phyloP scores from a whole-genome alignment of 2,113 vertebrate species.

The Macrotus californicus region DNA sequence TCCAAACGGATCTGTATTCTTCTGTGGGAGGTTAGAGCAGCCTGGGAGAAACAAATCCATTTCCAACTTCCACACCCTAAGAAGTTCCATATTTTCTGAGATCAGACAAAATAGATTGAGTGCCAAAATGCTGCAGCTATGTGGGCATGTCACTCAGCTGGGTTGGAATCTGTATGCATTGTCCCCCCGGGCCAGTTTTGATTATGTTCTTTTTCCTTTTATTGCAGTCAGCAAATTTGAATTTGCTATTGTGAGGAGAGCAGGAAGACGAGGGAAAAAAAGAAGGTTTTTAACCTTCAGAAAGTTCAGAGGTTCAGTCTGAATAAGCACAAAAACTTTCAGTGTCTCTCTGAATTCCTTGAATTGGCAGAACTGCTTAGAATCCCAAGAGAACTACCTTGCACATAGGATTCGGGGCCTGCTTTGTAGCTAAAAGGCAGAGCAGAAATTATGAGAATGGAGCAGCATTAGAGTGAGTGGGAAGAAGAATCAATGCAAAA shows the following conservation, averaged over 20 bases:
- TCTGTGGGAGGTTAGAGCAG: slow-evolving; percentile 46
- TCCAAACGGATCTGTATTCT: slow-evolving; percentile 57
- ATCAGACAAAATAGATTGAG: slow-evolving; percentile 65
- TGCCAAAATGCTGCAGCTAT: slow-evolving; percentile 48
- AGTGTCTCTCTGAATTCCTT: slow-evolving; percentile 51
- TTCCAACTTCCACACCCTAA: slow-evolving; percentile 59
- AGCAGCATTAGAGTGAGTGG: not conserved
- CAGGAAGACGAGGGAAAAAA: slow-evolving; percentile 43
- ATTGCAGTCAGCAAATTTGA: slow-evolving; percentile 75
- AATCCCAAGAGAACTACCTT: slow-evolving; percentile 62
- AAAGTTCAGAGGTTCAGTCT: slow-evolving; percentile 73
- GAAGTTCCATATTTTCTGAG: slow-evolving; percentile 68
- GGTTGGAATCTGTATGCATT: slow-evolving; percentile 64
- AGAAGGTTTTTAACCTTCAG: slow-evolving; percentile 72
- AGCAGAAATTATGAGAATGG: slow-evolving; percentile 32
- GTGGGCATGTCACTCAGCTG: slow-evolving; percentile 58
- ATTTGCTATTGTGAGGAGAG: slow-evolving; percentile 67
- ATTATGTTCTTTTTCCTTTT: slow-evolving; percentile 73
- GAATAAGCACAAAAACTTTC: slow-evolving; percentile 73
- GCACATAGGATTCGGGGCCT: not conserved
- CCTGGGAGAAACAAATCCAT: slow-evolving; percentile 63
- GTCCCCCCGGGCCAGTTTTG: slow-evolving; percentile 72
- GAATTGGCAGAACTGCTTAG: slow-evolving; percentile 60
- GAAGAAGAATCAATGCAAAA: not conserved
- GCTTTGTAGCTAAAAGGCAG: slow-evolving; percentile 48